Evolutionary conservation across 2,113 vertebrate genomes (phyloP), one percentile per base, ranked within the genome.

Genomic region (Deroptyus accipitrinus): DNA sequence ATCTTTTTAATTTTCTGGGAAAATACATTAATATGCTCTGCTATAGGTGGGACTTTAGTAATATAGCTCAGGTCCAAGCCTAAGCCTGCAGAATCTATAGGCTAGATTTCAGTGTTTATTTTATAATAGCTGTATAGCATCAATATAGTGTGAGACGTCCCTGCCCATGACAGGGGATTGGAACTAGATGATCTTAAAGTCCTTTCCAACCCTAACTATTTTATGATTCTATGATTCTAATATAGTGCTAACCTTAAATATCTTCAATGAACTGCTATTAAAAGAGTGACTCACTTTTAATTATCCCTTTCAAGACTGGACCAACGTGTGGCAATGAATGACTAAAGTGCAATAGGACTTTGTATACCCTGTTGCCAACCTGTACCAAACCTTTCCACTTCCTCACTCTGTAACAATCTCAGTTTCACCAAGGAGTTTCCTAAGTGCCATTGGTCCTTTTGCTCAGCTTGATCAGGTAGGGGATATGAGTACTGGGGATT

Each of bases 361-460:
- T 2, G 0, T 18, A 33, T 62, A 33, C 30, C 18, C 12, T 28
- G 7, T 57, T 81, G 16, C 13, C 27, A 57, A 9, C 3, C 13
- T 44, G n/a, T 39, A 31, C 18, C 19, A 70, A 80, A 57, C 0
- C 8, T 54, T 92, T 69, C 42, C 0, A 1, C 7, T 72, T 85
- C 8, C 10, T 85, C 2, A 2, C 12, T n/a, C 33, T 0, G 0
- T 44, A 63, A 46, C 14, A 52, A 41, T 28, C 33, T 70, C 24
- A 35, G 1, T 59, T 82, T 68, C 42, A 44, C 8, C 13, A 30
- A 35, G 41, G 37, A 48, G 9, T 62, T 90, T 66, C 7, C 31
- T 73, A 33, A 16, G 11, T 25, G 13, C 11, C 14, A 1, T 3
- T 31, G 51, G 17, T 22, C 31, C 12, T 61, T 92, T 55, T 83